Base-by-base conservation (phyloP, 2,797 vertebrate species). In the Novumbra hubbsi region DNA sequence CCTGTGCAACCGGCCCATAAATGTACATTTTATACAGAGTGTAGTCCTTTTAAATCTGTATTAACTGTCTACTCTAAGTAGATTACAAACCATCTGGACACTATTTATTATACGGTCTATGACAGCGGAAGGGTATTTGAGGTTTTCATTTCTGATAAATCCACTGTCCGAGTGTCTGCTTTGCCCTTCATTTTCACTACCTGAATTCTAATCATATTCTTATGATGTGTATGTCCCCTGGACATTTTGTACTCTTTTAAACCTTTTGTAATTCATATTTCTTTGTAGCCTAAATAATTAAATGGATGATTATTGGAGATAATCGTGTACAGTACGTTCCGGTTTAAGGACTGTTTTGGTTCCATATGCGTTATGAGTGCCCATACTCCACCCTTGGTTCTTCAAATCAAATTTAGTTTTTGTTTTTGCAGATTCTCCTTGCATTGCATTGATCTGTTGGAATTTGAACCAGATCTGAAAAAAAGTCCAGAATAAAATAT, bases 401-500 rank as follows among this genome's bases (percentile, higher is more conserved):
- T 28, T 70, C 69, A 32, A 49, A 15, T 52, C 49, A 41, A 71
- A 76, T 45, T 67, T 70, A 73, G 73, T 81, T 80, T 93, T 92
- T 93, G 41, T 92, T 92, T 92, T 94, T 96, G 94, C 93, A 93
- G 92, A 94, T 94, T 87, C 92, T 93, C 93, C 93, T 95, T 93
- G 90, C 94, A 95, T 97, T 96, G 95, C 96, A 95, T 97, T 92
- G 93, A 95, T 97, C 96, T 96, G 97, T 96, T 97, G 94, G 96
- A 95, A 95, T 96, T 97, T 94, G 92, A 96, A 94, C 96, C 95
- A 95, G 96, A 98, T 96, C 96, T 94, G 95, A 95, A 95, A 78
- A 96, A 92, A 96, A 95, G 96, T 97, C 96, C 96, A 98, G 96
- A 99, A 98, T 99, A 98, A 99, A 98, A 95, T 99, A 96, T 99